Conservation (phyloP, 2,797 vertebrate genomes). For the Intellagama lesueurii region DNA sequence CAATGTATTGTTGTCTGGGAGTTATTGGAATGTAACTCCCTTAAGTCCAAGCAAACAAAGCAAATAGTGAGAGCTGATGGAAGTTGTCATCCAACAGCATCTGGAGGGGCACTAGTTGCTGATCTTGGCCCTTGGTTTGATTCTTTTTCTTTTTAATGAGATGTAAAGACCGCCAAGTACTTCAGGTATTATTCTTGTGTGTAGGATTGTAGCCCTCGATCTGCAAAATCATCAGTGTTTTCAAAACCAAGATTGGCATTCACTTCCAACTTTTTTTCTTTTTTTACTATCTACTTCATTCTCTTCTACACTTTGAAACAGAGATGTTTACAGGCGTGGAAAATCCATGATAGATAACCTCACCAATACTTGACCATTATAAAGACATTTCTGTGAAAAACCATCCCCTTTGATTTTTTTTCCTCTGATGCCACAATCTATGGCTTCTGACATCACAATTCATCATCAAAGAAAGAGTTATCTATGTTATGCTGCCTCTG, state of each 20-base stretch:
- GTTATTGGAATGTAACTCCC: too few species aligned
- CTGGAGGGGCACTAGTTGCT: not conserved
- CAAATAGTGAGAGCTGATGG: not conserved
- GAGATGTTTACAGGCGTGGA: not conserved
- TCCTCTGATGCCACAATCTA: conserved; percentile 24
- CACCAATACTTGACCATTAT: conserved; percentile 41
- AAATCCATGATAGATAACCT: not conserved
- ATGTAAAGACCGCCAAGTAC: not conserved
- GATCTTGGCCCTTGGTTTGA: not conserved
- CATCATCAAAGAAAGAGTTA: conserved; percentile 48
- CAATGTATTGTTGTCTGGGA: not conserved
- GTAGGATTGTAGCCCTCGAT: not conserved
- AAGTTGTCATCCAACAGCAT: not conserved
- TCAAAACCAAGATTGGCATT: not conserved
- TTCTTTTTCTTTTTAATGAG: not conserved
- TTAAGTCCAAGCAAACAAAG: not conserved
- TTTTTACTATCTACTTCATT: not conserved
- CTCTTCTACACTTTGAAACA: not conserved
- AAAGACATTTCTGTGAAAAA: conserved; percentile 49
- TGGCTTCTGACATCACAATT: conserved; percentile 36
- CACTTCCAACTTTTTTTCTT: not conserved
- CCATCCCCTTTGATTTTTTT: conserved; percentile 28
- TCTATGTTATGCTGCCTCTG: conserved; percentile 40
- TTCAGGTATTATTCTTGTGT: not conserved
- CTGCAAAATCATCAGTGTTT: not conserved